A percentile compares a stretch with the other conserved stretches of the same genome.
Evolutionary conservation across 2,113 vertebrate genomes (phyloP).

Genomic region (Gavia stellata): DNA sequence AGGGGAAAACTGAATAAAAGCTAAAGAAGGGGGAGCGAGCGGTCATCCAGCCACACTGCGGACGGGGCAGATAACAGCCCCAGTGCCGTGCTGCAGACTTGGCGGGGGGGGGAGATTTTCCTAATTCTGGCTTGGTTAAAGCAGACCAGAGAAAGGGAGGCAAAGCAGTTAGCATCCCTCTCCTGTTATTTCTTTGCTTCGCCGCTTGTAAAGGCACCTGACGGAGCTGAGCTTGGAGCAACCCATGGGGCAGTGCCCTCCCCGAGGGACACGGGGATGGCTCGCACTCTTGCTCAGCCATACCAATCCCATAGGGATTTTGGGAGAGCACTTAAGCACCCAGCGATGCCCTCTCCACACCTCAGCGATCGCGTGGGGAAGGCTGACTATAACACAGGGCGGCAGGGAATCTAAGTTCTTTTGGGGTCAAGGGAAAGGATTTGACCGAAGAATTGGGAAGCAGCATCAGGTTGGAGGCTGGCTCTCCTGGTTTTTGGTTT

Average conservation of each 20-base stretch:
- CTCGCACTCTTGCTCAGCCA: not conserved
- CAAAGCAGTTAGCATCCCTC: not conserved
- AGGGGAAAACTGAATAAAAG: not conserved
- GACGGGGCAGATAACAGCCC: not conserved
- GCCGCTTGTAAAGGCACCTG: not conserved
- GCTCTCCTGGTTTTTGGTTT: not conserved
- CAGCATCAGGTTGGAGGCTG: not conserved
- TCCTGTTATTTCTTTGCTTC: not conserved
- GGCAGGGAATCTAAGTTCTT: not conserved
- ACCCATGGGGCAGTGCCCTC: not conserved
- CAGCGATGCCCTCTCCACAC: not conserved
- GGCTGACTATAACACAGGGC: not conserved
- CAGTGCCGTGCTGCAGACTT: not conserved
- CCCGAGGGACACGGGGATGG: rapidly evolving
- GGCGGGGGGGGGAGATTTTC: not conserved
- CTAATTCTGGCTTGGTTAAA: not conserved
- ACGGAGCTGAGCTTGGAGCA: not conserved
- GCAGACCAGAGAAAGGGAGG: not conserved
- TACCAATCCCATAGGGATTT: not conserved
- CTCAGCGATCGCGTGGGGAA: rapidly evolving
- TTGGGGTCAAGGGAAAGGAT: not conserved
- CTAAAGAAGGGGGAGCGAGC: rapidly evolving
- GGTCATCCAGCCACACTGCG: rapidly evolving
- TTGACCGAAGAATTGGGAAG: not conserved
- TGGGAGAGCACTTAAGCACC: not conserved